Base-by-base conservation (phyloP, 2,888 invertebrate species). In the Argyresthia goedartella region DNA sequence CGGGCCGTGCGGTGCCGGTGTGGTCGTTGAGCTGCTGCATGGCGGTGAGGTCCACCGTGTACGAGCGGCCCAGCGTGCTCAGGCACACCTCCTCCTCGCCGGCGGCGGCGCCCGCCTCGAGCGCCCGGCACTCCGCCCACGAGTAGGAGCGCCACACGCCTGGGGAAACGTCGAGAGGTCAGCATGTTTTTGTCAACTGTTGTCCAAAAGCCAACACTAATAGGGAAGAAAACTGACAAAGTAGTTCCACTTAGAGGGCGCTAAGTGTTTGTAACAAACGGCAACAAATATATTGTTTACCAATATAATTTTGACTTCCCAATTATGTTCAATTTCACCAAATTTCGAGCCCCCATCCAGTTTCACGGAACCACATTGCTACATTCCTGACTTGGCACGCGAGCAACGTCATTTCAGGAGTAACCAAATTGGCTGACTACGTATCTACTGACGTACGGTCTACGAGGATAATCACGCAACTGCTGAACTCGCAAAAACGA, bases 21-120 rank as follows among this genome's bases (percentile, higher is more conserved):
- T 98, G 98, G 87, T 99, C 98, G 78, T 98, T 99, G 60, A 98
- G 95, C 88, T 99, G 98, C 79, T 97, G 97, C 97, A 98, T 97
- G 63, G 96, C 93, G 71, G 96, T 94, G 70, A 99, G 95, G 88
- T 99, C 98, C 60, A 99, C 93, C 0, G 97, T 97, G 84, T 98
- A 98, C 2, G 97, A 96, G 64, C 97, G 91, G 51, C 97, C 97
- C 71, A 96, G 89, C 51, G 97, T 95, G 54, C 94, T 95, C 60
- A 99, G 89, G 71, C 95, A 95, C 62, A 98, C 95, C 81, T 98
- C 98, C 73, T 98, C 97, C 74, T 98, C 98, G 39, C 97, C 96
- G 60, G 94, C 93, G 69, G 95, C 91, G 76, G 96, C 96, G 33
- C 98, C 97, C 55, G 96, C 96, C 88, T 99, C 98, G 57, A 99